Evolutionary conservation across 2,888 invertebrate species (phyloP).

Genomic region (Brachypalpus laphriformis): DNA sequence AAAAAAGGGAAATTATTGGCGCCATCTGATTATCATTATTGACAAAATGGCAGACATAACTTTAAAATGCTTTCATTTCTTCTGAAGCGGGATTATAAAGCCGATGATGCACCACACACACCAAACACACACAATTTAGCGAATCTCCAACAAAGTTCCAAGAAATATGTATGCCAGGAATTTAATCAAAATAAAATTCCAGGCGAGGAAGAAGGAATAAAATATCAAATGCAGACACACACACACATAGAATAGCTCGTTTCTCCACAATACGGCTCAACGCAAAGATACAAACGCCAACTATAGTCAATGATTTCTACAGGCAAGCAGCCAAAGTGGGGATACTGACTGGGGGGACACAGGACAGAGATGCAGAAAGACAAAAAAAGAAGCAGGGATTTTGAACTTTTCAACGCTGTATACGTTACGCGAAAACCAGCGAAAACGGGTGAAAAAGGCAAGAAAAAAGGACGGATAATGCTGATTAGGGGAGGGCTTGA

Average conservation of each 20-base stretch:
- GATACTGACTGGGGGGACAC: neutral
- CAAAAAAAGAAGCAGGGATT: neutral
- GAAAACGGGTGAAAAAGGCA: neutral
- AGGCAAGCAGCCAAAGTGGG: constrained; percentile 21
- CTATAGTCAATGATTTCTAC: constrained; percentile 15
- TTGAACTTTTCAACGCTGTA: neutral
- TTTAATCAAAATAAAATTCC: constrained; percentile 64
- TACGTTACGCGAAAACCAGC: neutral
- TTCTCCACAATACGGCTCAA: constrained; percentile 3
- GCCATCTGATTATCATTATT: constrained; percentile 43
- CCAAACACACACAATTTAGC: constrained; percentile 26
- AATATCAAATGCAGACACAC: constrained; percentile 9
- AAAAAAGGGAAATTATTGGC: constrained; percentile 49
- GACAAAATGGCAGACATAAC: constrained; percentile 46
- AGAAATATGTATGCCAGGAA: constrained; percentile 55
- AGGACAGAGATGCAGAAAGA: neutral
- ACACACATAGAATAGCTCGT: constrained; percentile 17
- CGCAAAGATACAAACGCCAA: constrained; percentile 18
- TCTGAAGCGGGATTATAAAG: constrained; percentile 13
- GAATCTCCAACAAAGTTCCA: constrained; percentile 56
- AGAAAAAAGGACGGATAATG: neutral
- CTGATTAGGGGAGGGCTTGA: neutral
- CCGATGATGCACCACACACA: constrained; percentile 14
- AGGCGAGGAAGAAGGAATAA: constrained; percentile 28
- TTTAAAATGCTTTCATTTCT: constrained; percentile 1